A percentile compares a stretch with the other conserved stretches of the same genome.
phyloP scores from a whole-genome alignment of 2,113 vertebrate species.

The Nematolebias whitei region DNA sequence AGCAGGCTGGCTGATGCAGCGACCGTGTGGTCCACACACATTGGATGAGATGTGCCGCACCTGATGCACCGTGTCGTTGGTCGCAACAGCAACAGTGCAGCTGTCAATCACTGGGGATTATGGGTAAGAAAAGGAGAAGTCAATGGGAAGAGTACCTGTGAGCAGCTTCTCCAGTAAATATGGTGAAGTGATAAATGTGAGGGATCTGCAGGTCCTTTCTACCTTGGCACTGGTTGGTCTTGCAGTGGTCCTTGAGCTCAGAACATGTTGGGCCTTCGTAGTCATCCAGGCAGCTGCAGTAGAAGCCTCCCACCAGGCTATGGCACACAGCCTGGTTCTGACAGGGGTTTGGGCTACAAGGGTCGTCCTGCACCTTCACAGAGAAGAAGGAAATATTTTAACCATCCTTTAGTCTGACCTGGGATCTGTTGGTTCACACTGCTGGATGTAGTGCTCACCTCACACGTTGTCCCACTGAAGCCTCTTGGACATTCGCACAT shows the following conservation, averaged over 20 bases:
- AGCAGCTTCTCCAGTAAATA: neutral
- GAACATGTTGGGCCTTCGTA: slow-evolving; percentile 93
- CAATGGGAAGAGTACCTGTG: neutral
- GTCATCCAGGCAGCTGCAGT: slow-evolving; percentile 89
- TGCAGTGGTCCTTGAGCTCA: slow-evolving; percentile 91
- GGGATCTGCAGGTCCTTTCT: neutral
- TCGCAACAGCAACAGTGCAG: slow-evolving; percentile 88
- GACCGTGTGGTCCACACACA: slow-evolving; percentile 92
- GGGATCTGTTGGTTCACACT: neutral
- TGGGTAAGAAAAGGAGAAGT: neutral
- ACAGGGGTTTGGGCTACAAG: slow-evolving; percentile 90
- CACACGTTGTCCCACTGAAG: slow-evolving; percentile 85
- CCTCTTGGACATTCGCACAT: slow-evolving; percentile 86
- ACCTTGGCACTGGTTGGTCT: slow-evolving; percentile 90
- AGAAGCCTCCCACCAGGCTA: slow-evolving; percentile 85
- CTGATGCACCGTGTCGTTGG: slow-evolving; percentile 79
- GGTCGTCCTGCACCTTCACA: slow-evolving; percentile 84
- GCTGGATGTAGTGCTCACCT: slow-evolving; percentile 80
- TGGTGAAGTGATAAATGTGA: neutral
- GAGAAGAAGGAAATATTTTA: neutral
- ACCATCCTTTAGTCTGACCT: neutral
- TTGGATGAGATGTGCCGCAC: slow-evolving; percentile 85
- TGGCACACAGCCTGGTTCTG: slow-evolving; percentile 89
- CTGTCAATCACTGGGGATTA: slow-evolving; percentile 88
- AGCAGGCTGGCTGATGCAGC: slow-evolving; percentile 88